Percentiles rank a stretch among this genome's conserved stretches.
phyloP scores from a whole-genome alignment of 2,888 invertebrate genomes.

The Petrolisthes cinctipes region DNA sequence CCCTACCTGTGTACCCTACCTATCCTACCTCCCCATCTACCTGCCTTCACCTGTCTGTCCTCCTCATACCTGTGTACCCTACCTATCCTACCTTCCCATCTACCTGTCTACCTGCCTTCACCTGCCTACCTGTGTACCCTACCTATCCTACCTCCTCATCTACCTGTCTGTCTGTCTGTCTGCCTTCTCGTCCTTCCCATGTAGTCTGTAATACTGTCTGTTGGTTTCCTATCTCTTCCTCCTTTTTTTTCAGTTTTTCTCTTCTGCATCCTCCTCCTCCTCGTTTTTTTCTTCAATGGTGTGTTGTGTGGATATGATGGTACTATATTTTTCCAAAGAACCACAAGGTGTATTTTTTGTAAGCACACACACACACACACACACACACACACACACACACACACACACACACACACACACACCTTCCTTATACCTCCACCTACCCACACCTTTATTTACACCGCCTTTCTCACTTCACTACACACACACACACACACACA shows the following conservation, averaged over 20 bases:
- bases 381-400: constrained; percentile 28
- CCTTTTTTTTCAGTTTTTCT: not conserved
- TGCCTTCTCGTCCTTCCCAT: not conserved
- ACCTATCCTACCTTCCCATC: not conserved
- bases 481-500: too few relatives aligned
- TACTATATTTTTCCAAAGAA: not conserved
- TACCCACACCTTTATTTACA: not conserved
- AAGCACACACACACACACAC: constrained; percentile 3
- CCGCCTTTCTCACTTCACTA: not conserved
- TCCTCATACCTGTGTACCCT: not conserved
- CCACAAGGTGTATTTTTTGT: not conserved
- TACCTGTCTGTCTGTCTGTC: not conserved
- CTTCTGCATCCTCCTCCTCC: not conserved
- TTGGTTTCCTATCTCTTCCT: too few relatives aligned
- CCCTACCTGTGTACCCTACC: not conserved
- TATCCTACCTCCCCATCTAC: not conserved
- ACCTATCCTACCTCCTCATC: not conserved
- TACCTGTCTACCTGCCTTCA: not conserved
- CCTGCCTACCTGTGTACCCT: not conserved
- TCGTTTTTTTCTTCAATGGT: too few relatives aligned
- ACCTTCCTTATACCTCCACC: not conserved
- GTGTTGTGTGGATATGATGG: not conserved
- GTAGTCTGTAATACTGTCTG: too few relatives aligned
- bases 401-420: constrained; percentile 11
- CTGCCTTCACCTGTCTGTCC: not conserved